Evolutionary conservation across 2,888 invertebrate genomes (phyloP).

Genomic region (Eretmocerus hayati): DNA sequence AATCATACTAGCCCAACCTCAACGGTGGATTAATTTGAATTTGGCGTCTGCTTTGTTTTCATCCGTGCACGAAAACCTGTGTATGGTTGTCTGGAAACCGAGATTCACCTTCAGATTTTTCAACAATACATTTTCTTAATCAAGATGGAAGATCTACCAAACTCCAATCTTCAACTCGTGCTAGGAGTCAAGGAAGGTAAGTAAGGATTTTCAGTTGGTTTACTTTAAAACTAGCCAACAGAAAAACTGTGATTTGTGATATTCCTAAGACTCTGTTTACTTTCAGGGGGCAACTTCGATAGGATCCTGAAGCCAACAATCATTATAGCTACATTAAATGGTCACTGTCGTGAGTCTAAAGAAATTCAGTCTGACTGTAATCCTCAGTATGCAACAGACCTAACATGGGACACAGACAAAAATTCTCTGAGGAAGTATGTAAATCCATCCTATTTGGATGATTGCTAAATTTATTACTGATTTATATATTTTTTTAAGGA

Average conservation of each 20-base stretch:
- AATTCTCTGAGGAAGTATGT: constrained; percentile 59
- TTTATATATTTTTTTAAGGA: constrained; percentile 51
- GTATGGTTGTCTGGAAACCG: too few relatives aligned
- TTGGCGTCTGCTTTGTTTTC: too few relatives aligned
- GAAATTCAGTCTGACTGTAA: constrained; percentile 53
- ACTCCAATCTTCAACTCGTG: constrained; percentile 60
- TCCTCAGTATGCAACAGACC: constrained; percentile 64
- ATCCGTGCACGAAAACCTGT: too few relatives aligned
- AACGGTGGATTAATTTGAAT: too few relatives aligned
- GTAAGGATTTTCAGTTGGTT: constrained; percentile 4
- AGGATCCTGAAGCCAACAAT: constrained; percentile 52
- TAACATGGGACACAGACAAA: constrained; percentile 74
- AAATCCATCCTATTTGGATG: neutral
- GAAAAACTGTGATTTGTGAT: too few relatives aligned
- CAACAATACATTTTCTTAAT: neutral
- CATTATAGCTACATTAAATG: constrained; percentile 58
- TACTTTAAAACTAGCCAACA: too few relatives aligned
- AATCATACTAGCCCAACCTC: too few relatives aligned
- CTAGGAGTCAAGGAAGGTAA: constrained; percentile 61
- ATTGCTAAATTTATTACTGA: neutral
- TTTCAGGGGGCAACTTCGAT: constrained; percentile 54
- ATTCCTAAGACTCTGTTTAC: too few relatives aligned
- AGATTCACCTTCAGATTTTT: neutral
- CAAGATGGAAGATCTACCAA: constrained; percentile 60
- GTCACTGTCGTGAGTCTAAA: constrained; percentile 63